Base-by-base conservation (phyloP, 53 echinoderm and acorn worm species). In the Astropecten irregularis region DNA sequence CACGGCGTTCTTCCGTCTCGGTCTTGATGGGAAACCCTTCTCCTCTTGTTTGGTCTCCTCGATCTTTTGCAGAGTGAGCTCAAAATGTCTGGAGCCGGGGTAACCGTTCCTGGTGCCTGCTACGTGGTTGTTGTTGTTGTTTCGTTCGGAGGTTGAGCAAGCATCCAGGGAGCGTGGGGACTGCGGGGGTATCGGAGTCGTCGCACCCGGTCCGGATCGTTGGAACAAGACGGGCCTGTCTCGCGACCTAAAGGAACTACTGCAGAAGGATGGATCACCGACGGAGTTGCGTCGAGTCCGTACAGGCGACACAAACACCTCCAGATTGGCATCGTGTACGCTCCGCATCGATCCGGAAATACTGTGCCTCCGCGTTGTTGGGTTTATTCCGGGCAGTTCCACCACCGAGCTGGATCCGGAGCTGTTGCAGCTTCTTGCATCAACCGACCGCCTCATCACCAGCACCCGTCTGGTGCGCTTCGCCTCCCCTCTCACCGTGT, bases 21-120 rank as follows among this genome's bases (percentile, higher is more conserved):
- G 44, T 49, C 62, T 44, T 2, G 32, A 48, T 62, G 47, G 44
- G 30, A 62, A 48, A 32, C 79, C 61, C 20, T 47, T 60, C 38
- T 74, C 74, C 10, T 40, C 47, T 10, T 62, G 62, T 22, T 79
- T 60, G 14, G 28, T 72, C 32, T 91, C 91, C 35, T 74, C 91
- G 44, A 91, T 91, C 67, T 91, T 87, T 37, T 91, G 91, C 34
- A 91, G 52, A 18, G 91, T 91, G 23, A 87, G 58, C 52, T 91
- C 87, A 61, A 87, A 91, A 37, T 87, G 91, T 55, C 66, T 74
- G 49, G 91, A 91, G 13, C 90, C 61, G 16, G 52, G 59, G 58
- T 84, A 58, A 29, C 59, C 27, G 53, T 32, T 76, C 19, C 72
- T 85, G 7, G 60, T 25, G 37, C 30, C 25, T 39, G 74, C 44